Percentiles rank a stretch among this genome's conserved stretches.
phyloP scores from a whole-genome alignment of 1,140 invertebrate species.

The Aphaenogaster ashmeadi region DNA sequence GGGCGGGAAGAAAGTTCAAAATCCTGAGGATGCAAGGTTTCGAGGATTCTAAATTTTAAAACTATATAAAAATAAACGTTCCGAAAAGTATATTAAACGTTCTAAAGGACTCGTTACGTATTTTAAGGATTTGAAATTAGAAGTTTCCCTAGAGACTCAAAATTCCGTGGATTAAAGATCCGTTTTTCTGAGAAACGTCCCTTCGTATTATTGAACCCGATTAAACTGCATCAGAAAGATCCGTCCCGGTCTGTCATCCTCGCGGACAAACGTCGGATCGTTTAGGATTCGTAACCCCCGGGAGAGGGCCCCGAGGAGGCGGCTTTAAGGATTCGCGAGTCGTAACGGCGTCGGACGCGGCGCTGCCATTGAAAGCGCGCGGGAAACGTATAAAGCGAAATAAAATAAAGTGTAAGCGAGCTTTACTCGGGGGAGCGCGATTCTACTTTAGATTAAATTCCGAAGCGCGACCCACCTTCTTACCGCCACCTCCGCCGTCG shows the following conservation, averaged over 20 bases:
- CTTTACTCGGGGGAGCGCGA: conserved; percentile 73
- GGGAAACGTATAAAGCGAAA: conserved; percentile 75
- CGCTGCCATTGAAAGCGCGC: conserved; percentile 66
- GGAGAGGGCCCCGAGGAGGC: background rate
- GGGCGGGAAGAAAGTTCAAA: background rate
- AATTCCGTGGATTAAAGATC: background rate
- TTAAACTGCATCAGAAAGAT: conserved; percentile 2
- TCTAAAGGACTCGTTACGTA: background rate
- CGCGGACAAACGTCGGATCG: conserved; percentile 2
- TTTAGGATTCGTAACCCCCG: conserved; percentile 3
- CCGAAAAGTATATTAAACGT: background rate
- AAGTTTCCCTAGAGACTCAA: background rate
- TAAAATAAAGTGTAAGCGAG: conserved; percentile 79
- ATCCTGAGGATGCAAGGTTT: background rate
- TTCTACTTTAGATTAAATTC: conserved; percentile 83
- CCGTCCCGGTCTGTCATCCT: background rate
- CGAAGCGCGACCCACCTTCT: conserved; percentile 73
- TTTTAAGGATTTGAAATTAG: background rate
- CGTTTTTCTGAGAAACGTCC: background rate
- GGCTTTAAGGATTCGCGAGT: conserved; percentile 41
- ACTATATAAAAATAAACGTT: background rate
- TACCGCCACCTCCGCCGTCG: conserved; percentile 2
- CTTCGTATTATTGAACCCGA: background rate
- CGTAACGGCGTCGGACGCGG: conserved; percentile 30
- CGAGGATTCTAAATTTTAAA: background rate